phyloP scores from a whole-genome alignment of 2,888 invertebrate species.

The Phengaris alcon region DNA sequence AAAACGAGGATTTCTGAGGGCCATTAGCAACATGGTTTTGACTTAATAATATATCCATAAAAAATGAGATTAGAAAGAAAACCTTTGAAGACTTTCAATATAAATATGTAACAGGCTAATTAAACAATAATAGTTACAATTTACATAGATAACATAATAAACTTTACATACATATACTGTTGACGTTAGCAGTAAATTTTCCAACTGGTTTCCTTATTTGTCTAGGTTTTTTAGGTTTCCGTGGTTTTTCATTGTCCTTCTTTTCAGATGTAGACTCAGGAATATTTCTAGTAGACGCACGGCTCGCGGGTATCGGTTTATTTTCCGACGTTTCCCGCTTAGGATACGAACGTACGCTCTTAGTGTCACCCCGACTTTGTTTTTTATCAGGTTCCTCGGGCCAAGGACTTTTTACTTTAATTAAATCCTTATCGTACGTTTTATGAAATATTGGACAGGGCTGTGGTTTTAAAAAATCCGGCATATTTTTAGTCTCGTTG shows the following conservation, averaged over 20 bases:
- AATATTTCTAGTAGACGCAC: slow-evolving; percentile 45
- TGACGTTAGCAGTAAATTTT: slow-evolving; percentile 55
- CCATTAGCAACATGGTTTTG: no score
- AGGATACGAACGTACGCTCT: slow-evolving; percentile 36
- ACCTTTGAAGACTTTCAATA: no score
- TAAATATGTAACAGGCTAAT: no score
- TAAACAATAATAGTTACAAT: neutral
- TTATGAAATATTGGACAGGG: slow-evolving; percentile 73
- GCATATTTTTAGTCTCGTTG: slow-evolving; percentile 58
- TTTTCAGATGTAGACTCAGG: slow-evolving; percentile 45
- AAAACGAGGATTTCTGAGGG: no score
- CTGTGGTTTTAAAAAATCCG: slow-evolving; percentile 59
- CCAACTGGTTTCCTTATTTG: slow-evolving; percentile 51
- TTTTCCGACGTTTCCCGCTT: slow-evolving; percentile 39
- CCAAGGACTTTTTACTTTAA: slow-evolving; percentile 59
- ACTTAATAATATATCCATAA: no score
- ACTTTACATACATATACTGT: slow-evolving; percentile 46
- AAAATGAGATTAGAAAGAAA: no score
- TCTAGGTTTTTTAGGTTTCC: slow-evolving; percentile 45
- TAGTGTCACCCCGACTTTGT: neutral
- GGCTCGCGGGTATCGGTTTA: slow-evolving; percentile 36
- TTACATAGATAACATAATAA: neutral
- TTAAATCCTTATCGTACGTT: slow-evolving; percentile 59
- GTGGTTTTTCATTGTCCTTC: slow-evolving; percentile 41
- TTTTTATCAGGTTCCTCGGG: slow-evolving; percentile 50